Base-by-base conservation (phyloP, 2,797 vertebrate species). In the Pogoniulus pusillus region DNA sequence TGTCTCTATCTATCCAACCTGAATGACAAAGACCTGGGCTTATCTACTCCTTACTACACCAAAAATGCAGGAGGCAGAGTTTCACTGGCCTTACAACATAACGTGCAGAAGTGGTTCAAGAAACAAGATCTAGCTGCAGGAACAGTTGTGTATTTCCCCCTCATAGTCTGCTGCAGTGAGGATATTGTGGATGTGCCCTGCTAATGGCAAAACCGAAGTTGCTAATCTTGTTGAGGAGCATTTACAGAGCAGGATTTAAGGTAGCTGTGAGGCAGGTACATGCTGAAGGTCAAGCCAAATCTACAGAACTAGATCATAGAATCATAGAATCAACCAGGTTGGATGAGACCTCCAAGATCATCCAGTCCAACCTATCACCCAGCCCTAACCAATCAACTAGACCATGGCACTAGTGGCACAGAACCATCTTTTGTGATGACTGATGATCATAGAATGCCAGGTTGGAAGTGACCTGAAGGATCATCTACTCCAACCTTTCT, bases 171-270 rank as follows among this genome's bases (percentile, higher is more conserved):
- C 43, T 43, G 16, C 34, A 51, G 30, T 39, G 57, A 78, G n/a
- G 15, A 23, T 55, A 8, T 26, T 6, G 35, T 60, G 30, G 26
- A 88, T 68, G 43, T 82, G 39, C 35, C 68, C 83, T 64, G 27
- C 57, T 84, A 16, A 45, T 43, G 35, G 68, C 35, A 68, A 82
- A 90, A 72, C 32, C 23, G 15, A 73, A 84, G 30, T 2, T 92
- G 63, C 80, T 69, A 26, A 29, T 82, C 69, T 45, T 45, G 15
- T 3, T 41, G 43, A 73, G 43, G 16, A 87, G 30, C 15, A 11
- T 79, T 87, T 47, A 47, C 79, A 62, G 66, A 90, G 70, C 66
- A 27, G 30, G 35, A 81, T 16, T 66, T 87, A 34, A 35, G 19
- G 64, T 41, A 32, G 14, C 49, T 74, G n/a, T 58, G 39, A 80